Percentiles rank a stretch among this genome's conserved stretches.
phyloP scores from a whole-genome alignment of 2,797 vertebrate species.

The Mus minutoides region DNA sequence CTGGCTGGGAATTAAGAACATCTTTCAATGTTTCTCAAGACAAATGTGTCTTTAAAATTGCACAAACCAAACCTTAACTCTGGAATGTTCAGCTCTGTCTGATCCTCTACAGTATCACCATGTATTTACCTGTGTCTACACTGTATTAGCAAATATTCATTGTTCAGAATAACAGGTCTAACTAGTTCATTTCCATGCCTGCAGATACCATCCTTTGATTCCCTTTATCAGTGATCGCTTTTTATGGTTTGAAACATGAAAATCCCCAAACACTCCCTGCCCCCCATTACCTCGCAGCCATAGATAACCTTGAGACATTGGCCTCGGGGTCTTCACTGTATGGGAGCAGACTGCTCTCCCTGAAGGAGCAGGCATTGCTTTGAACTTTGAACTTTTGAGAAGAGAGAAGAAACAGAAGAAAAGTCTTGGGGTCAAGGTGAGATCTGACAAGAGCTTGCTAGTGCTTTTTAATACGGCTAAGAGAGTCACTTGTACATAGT shows the following conservation, averaged over 20 bases:
- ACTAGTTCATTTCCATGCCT: neutral
- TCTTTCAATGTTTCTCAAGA: neutral
- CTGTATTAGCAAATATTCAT: neutral
- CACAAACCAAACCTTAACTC: neutral
- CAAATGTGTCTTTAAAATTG: slow-evolving; percentile 18
- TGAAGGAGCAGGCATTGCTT: neutral
- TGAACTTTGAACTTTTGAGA: slow-evolving; percentile 7
- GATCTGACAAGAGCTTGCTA: neutral
- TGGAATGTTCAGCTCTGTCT: neutral
- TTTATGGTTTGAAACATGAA: neutral
- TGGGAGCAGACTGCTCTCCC: neutral
- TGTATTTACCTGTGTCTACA: neutral
- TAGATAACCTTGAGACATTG: neutral
- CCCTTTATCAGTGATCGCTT: neutral
- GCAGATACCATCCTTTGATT: neutral
- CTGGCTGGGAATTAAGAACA: neutral
- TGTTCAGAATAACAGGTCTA: neutral
- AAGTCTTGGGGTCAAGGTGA: neutral
- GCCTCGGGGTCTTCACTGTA: neutral
- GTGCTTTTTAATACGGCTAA: neutral
- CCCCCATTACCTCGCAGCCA: neutral
- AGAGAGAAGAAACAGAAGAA: neutral
- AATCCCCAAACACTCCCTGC: neutral
- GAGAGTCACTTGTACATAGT: neutral
- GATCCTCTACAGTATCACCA: neutral